These are phyloP conservation scores for Aplidium turbinatum DNA, from an alignment of 23 tunicate species.

Conservation along the genomic window DNA sequence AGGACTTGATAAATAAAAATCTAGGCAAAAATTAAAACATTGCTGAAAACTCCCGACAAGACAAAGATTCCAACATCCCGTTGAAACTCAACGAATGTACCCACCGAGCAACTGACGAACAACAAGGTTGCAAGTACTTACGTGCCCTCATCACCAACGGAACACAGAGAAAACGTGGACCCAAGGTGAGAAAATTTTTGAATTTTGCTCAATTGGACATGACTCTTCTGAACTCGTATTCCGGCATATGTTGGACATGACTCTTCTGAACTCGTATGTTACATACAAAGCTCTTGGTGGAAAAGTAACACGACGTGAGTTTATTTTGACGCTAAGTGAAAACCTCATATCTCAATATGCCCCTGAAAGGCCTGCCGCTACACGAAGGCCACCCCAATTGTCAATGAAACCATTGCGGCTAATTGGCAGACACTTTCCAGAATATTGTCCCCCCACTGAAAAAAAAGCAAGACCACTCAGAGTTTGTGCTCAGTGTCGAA, in stretches of 20 bases:
- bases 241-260: neutral
- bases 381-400: neutral
- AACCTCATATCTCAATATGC: neutral
- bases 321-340: neutral
- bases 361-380: neutral
- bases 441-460: neutral
- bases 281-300: slow-evolving; percentile 1
- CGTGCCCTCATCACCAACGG: too few relatives aligned
- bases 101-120: too few relatives aligned
- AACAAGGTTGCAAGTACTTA: too few relatives aligned
- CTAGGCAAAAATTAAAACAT: too few relatives aligned
- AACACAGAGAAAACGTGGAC: too few relatives aligned
- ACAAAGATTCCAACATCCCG: too few relatives aligned
- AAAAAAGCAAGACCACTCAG: neutral
- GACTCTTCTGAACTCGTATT: too few relatives aligned
- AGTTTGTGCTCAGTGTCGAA: slow-evolving; percentile 1
- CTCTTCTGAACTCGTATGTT: neutral
- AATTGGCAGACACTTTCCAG: neutral
- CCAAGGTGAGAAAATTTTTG: too few relatives aligned
- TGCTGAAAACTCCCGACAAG: too few relatives aligned
- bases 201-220: too few relatives aligned
- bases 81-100: too few relatives aligned
- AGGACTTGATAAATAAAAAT: too few relatives aligned
- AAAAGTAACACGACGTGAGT: neutral
- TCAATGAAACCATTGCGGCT: slow-evolving; percentile 3